Evolutionary conservation across 1,140 invertebrate genomes (phyloP).

Genomic region (Hycleus phaleratus): DNA sequence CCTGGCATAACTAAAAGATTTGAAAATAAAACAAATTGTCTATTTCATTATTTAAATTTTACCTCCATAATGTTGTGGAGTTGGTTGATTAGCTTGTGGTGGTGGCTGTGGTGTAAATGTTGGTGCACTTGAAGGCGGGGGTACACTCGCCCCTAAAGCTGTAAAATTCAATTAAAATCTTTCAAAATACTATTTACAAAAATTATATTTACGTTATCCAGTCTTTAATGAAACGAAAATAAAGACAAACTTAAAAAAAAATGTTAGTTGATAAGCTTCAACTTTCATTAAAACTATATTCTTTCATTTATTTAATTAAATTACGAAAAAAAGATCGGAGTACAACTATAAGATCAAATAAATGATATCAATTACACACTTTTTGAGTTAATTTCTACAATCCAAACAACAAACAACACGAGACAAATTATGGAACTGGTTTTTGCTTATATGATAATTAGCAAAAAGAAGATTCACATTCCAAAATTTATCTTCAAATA

Average conservation of each 20-base stretch:
- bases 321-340: background rate
- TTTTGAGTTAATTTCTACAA: too few relatives aligned
- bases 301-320: background rate
- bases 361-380: too few relatives aligned
- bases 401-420: too few relatives aligned
- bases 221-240: slow-evolving; percentile 7
- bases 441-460: too few relatives aligned
- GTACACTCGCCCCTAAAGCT: slow-evolving; percentile 36
- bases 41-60: slow-evolving; percentile 1
- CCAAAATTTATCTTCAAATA: too few relatives aligned
- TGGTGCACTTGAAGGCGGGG: slow-evolving; percentile 32
- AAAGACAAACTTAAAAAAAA: slow-evolving; percentile 11
- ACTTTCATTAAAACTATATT: background rate
- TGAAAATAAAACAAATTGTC: background rate
- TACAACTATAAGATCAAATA: too few relatives aligned
- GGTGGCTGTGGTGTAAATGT: slow-evolving; percentile 37
- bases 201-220: slow-evolving; percentile 3
- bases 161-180: slow-evolving; percentile 25
- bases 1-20: slow-evolving; percentile 32
- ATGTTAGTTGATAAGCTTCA: background rate
- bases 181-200: slow-evolving; percentile 27
- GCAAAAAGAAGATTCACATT: too few relatives aligned
- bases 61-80: slow-evolving; percentile 41
- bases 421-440: too few relatives aligned
- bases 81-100: slow-evolving; percentile 37